Evolutionary conservation across 2,797 vertebrate genomes (phyloP).

Genomic region (Melanogrammus aeglefinus): DNA sequence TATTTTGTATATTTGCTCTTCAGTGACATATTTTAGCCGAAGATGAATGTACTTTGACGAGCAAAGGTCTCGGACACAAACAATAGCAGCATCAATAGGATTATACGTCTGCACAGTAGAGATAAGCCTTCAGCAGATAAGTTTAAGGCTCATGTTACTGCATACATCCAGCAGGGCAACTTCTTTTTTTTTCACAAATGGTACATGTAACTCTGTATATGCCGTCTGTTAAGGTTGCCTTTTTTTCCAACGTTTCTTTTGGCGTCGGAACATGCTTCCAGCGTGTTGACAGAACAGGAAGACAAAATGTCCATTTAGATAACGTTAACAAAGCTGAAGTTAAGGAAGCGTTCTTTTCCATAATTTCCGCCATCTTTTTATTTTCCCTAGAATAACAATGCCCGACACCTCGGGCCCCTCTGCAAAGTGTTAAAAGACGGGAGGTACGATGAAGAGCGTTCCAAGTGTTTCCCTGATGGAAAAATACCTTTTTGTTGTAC

Average conservation of each 20-base stretch:
- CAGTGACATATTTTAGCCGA: conserved; percentile 31
- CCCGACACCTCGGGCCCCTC: conserved; percentile 45
- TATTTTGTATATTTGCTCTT: conserved; percentile 26
- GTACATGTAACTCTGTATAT: background rate
- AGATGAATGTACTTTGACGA: conserved; percentile 52
- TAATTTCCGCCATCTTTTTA: conserved; percentile 28
- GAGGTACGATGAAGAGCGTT: conserved; percentile 44
- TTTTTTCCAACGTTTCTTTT: conserved; percentile 53
- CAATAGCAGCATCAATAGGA: conserved; percentile 51
- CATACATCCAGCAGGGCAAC: background rate
- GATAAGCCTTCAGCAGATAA: conserved; percentile 50
- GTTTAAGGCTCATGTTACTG: conserved; percentile 26
- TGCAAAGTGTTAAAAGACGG: conserved; percentile 45
- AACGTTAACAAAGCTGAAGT: conserved; percentile 30
- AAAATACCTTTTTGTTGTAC: conserved; percentile 52
- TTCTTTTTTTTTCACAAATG: background rate
- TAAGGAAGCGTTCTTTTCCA: conserved; percentile 5
- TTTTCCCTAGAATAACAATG: conserved; percentile 32
- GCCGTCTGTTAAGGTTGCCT: background rate
- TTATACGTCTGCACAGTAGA: conserved; percentile 39
- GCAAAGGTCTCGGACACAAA: conserved; percentile 37
- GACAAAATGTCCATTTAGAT: conserved; percentile 27
- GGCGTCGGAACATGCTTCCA: conserved; percentile 19
- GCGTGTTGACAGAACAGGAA: conserved; percentile 56
- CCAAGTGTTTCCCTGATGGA: conserved; percentile 52